Base-by-base conservation (phyloP, 30 jellyfish, hydroid and myxozoan species). In the Sanderia malayensis region DNA sequence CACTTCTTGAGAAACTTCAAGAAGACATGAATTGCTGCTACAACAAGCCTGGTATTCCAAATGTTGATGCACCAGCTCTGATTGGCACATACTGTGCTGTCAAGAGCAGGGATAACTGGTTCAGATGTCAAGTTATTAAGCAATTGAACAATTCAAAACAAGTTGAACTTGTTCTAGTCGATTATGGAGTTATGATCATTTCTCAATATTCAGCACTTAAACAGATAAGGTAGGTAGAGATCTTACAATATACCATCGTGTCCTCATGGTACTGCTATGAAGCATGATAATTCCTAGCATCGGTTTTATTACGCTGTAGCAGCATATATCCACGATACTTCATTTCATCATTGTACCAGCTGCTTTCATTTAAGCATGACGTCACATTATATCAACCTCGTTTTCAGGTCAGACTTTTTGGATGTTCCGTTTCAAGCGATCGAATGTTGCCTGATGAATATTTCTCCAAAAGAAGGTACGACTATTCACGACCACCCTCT, bases 351-450 rank as follows among this genome's bases (percentile, higher is more conserved):
- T n/a, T n/a, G n/a, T n/a, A n/a, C n/a, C n/a, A n/a, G n/a, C n/a
- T n/a, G n/a, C n/a, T n/a, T n/a, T n/a, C n/a, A n/a, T n/a, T n/a
- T n/a, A n/a, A n/a, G n/a, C n/a, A n/a, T n/a, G n/a, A n/a, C n/a
- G n/a, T n/a, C n/a, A n/a, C n/a, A n/a, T n/a, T n/a, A n/a, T n/a
- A n/a, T n/a, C n/a, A n/a, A n/a, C n/a, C n/a, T n/a, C n/a, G n/a
- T n/a, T n/a, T n/a, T n/a, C 53, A 82, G 94, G 59, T 73, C 79
- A 4, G 94, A 82, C 31, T 72, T 82, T 58, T 41, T 82, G 45
- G 77, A 72, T 10, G 30, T 82, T 15, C 94, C 94, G 8, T 82
- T 82, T 65, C 86, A 70, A 64, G 94, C 94, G 17, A 52, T 71
- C 15, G 94, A 82, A 72, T 82, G 94, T 33, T 66, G 76, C 53